These are phyloP conservation scores for Cetonia aurata DNA, from an alignment of 2,888 invertebrate species.

Conservation along the genomic window DNA sequence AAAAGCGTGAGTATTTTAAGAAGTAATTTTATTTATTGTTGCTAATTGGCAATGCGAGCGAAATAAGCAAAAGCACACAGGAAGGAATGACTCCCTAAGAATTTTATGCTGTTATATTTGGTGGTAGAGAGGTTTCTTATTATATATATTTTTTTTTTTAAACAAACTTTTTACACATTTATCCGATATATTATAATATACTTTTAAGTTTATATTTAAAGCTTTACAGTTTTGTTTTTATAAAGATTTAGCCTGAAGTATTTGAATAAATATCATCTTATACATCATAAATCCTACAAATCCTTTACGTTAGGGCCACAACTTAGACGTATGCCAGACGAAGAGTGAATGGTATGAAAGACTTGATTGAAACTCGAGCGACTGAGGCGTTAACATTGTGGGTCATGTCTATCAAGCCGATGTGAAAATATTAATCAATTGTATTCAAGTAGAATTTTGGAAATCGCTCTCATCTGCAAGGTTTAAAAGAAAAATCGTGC, in stretches of 20 bases:
- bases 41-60: constrained; percentile 8
- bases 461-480: constrained; percentile 30
- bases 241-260: constrained; percentile 59
- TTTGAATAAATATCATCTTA: constrained; percentile 57
- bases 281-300: constrained; percentile 58
- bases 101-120: constrained; percentile 37
- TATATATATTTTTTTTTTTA: constrained; percentile 44
- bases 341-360: constrained; percentile 55
- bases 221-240: not conserved
- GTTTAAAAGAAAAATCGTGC: constrained; percentile 22
- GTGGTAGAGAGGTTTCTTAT: constrained; percentile 64
- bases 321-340: constrained; percentile 49
- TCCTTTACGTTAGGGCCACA: constrained; percentile 57
- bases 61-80: constrained; percentile 26
- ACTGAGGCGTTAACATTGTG: constrained; percentile 65
- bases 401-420: constrained; percentile 66
- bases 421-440: constrained; percentile 40
- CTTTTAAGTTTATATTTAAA: constrained; percentile 26
- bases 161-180: constrained; percentile 38
- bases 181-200: constrained; percentile 28
- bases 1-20: no score
- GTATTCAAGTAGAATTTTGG: constrained; percentile 7
- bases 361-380: constrained; percentile 53
- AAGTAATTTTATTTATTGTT: constrained; percentile 28
- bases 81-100: constrained; percentile 31